Percentiles rank a stretch among this genome's conserved stretches.
phyloP scores from a whole-genome alignment of 2,113 vertebrate species.

The Channa argus region DNA sequence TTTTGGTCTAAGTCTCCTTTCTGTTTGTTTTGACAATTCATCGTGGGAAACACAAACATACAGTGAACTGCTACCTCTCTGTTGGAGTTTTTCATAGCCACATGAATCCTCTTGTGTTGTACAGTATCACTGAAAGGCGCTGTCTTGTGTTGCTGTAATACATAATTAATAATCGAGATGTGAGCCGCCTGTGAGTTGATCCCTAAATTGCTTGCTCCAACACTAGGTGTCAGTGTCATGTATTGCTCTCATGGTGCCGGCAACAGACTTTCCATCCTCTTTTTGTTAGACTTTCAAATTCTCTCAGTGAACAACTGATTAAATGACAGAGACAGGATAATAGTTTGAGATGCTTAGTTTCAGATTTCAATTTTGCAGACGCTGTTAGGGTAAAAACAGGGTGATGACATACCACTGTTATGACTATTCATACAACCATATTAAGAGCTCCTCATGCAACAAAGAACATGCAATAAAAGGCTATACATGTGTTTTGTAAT shows the following conservation, averaged over 20 bases:
- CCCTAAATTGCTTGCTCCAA: slow-evolving; percentile 18
- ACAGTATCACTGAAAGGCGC: slow-evolving; percentile 38
- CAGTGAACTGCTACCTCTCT: slow-evolving; percentile 39
- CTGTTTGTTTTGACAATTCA: slow-evolving; percentile 73
- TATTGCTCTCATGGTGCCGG: slow-evolving; percentile 32
- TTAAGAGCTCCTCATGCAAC: slow-evolving; percentile 48
- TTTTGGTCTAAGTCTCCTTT: slow-evolving; percentile 64
- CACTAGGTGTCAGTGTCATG: slow-evolving; percentile 80
- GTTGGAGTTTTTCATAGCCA: slow-evolving; percentile 62
- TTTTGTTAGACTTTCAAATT: slow-evolving; percentile 43
- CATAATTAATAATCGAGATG: slow-evolving; percentile 25
- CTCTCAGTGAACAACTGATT: slow-evolving; percentile 25
- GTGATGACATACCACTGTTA: slow-evolving; percentile 19
- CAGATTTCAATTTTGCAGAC: slow-evolving; percentile 39
- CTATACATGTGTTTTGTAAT: slow-evolving; percentile 36
- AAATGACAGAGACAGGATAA: slow-evolving; percentile 42
- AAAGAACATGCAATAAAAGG: slow-evolving; percentile 49
- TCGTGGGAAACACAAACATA: slow-evolving; percentile 74
- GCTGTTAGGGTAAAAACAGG: slow-evolving; percentile 21
- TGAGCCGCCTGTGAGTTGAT: slow-evolving; percentile 2
- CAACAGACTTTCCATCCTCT: slow-evolving; percentile 34
- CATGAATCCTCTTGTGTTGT: slow-evolving; percentile 40
- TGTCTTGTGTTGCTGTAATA: slow-evolving; percentile 39
- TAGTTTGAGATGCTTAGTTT: slow-evolving; percentile 35
- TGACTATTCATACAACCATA: slow-evolving; percentile 29